These are phyloP conservation scores for Setophaga coronata DNA, from an alignment of 2,113 vertebrate genomes.

Conservation along the genomic window DNA sequence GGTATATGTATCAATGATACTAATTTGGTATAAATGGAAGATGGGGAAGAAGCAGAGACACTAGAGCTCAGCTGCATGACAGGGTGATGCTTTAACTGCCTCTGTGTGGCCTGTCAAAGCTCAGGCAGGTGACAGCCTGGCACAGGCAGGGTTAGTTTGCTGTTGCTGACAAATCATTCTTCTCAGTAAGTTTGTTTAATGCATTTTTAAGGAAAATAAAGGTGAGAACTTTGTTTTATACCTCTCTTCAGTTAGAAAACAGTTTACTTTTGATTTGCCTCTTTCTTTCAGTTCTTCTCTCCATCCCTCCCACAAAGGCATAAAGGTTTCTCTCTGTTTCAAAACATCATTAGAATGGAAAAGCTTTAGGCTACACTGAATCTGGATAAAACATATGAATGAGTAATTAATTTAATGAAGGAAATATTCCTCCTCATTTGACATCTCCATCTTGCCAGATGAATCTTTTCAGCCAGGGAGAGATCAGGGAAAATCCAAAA, in stretches of 20 bases:
- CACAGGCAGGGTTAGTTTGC: neutral
- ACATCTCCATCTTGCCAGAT: neutral
- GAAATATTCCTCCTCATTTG: neutral
- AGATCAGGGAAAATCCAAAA: neutral
- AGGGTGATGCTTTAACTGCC: neutral
- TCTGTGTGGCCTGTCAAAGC: rapidly evolving
- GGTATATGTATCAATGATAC: neutral
- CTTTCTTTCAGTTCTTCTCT: neutral
- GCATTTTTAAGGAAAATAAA: neutral
- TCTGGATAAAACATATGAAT: neutral
- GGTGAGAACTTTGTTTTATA: neutral
- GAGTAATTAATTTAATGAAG: neutral
- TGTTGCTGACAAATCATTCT: neutral
- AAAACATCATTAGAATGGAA: constrained; percentile 5
- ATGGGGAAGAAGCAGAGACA: neutral
- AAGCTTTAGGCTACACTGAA: neutral
- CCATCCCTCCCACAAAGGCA: neutral
- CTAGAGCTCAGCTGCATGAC: neutral
- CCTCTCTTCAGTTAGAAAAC: neutral
- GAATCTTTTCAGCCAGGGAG: neutral
- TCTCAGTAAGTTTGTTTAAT: neutral
- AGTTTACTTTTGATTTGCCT: neutral
- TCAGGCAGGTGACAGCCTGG: neutral
- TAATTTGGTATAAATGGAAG: neutral
- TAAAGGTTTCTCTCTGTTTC: neutral